These are phyloP conservation scores for Aegithalos caudatus DNA, from an alignment of 2,113 vertebrate species.

Conservation along the genomic window DNA sequence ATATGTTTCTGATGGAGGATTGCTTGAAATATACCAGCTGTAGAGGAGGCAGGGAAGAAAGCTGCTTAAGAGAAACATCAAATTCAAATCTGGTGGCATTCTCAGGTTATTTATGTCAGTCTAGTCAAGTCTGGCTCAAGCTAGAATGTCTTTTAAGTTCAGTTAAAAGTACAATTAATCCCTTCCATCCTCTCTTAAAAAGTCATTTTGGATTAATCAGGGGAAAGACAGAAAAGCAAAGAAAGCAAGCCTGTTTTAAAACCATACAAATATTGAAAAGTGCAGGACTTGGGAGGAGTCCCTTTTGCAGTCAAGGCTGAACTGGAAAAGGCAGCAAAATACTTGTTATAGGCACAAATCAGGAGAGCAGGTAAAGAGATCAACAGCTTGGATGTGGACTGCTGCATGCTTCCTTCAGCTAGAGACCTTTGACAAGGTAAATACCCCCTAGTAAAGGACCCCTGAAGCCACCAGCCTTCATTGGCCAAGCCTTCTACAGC, in stretches of 20 bases:
- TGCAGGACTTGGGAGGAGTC: conserved; percentile 10
- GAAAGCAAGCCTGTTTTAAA: conserved; percentile 17
- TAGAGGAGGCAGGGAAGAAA: not conserved
- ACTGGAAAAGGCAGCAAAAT: not conserved
- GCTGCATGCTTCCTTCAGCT: not conserved
- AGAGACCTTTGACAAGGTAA: not conserved
- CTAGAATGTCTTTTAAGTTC: conserved; percentile 34
- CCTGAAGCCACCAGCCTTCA: not conserved
- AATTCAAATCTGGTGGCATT: not conserved
- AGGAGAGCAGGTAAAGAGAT: not conserved
- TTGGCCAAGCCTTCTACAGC: not conserved
- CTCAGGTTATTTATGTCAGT: conserved; percentile 25
- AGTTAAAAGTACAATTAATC: conserved; percentile 61
- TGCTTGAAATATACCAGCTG: not conserved
- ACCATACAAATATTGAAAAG: not conserved
- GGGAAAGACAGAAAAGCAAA: not conserved
- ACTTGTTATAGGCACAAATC: not conserved
- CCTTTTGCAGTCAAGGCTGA: not conserved
- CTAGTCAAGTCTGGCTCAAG: conserved; percentile 16
- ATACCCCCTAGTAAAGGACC: not conserved
- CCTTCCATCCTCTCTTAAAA: conserved; percentile 47
- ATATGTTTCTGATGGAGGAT: not conserved
- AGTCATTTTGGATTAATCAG: conserved; percentile 42
- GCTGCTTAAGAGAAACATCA: not conserved
- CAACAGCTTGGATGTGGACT: not conserved